Percentiles rank a stretch among this genome's conserved stretches.
Conservation (phyloP, 2,797 vertebrate genomes). For the Sebastes oblongus region DNA sequence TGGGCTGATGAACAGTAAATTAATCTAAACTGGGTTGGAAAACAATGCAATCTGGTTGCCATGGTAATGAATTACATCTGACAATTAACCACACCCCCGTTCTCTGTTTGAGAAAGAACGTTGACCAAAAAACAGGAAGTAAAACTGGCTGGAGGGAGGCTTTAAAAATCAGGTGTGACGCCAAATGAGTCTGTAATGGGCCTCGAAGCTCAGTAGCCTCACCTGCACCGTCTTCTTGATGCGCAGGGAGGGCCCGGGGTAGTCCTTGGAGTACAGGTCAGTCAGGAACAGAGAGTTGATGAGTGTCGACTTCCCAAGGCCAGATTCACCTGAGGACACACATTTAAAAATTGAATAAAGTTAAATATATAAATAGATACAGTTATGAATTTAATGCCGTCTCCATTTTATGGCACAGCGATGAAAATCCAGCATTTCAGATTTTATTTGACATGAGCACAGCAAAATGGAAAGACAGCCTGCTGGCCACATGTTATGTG, state of each 20-base stretch:
- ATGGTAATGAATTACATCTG: too few relatives aligned
- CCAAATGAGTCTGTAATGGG: background rate
- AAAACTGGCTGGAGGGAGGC: too few relatives aligned
- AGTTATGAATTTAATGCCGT: background rate
- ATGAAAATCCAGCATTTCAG: background rate
- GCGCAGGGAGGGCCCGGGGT: conserved; percentile 84
- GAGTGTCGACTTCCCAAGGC: conserved; percentile 86
- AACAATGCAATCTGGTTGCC: too few relatives aligned
- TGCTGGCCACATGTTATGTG: background rate
- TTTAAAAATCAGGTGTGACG: background rate
- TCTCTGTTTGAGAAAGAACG: too few relatives aligned
- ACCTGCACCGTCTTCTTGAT: conserved; percentile 89
- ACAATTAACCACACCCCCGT: too few relatives aligned
- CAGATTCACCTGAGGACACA: conserved; percentile 82
- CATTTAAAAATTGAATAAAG: background rate
- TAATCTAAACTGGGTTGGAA: too few relatives aligned
- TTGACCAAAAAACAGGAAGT: too few relatives aligned
- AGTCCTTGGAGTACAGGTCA: conserved; percentile 86
- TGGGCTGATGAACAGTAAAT: too few relatives aligned
- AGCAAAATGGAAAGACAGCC: background rate
- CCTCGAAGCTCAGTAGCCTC: background rate
- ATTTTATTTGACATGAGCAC: background rate
- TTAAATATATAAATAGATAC: background rate
- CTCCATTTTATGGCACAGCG: background rate
- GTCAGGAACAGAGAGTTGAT: conserved; percentile 88